Evolutionary conservation across 2,113 vertebrate genomes (phyloP).

Genomic region (Tichodroma muraria): DNA sequence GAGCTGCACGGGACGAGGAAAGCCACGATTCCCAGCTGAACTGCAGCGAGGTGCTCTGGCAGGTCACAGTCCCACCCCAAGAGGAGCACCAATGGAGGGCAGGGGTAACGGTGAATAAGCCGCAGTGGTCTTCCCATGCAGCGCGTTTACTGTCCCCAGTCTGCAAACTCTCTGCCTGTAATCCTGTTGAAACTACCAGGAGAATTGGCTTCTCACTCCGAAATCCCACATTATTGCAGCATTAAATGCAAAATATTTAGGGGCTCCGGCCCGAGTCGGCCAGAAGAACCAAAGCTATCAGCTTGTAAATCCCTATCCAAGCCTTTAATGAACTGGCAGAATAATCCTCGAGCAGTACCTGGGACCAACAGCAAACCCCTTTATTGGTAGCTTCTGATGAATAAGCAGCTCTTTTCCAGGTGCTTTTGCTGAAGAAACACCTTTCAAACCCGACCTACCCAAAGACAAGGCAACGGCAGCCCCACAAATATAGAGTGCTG

Average conservation of each 20-base stretch:
- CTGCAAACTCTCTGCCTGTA: neutral
- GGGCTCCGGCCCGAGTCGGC: neutral
- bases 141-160: neutral
- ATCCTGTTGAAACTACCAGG: neutral
- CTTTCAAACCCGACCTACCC: neutral
- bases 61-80: neutral
- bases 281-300: neutral
- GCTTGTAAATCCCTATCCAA: neutral
- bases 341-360: neutral
- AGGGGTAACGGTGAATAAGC: neutral
- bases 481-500: rapidly evolving
- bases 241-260: neutral
- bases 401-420: neutral
- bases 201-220: neutral
- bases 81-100: neutral
- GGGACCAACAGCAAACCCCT: neutral
- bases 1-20: neutral
- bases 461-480: neutral
- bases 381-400: neutral
- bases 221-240: neutral
- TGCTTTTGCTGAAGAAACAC: neutral
- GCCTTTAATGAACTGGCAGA: neutral
- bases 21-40: neutral
- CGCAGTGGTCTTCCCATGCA: neutral
- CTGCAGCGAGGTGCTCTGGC: neutral